phyloP scores from a whole-genome alignment of 2,113 vertebrate genomes.

The Euleptes europaea region DNA sequence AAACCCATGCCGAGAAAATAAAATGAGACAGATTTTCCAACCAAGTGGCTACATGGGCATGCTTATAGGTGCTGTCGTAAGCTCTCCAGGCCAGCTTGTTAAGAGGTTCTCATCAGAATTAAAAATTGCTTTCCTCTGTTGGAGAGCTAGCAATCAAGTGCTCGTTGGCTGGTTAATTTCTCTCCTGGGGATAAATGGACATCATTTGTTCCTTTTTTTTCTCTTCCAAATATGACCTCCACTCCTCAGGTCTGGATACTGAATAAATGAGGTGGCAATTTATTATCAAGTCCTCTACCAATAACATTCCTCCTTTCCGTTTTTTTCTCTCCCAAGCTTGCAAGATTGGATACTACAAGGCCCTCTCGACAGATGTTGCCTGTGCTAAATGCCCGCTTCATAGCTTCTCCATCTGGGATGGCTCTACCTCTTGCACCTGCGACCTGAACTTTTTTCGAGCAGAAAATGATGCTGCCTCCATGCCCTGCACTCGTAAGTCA shows the following conservation, averaged over 20 bases:
- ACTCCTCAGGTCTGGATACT: constrained; percentile 40
- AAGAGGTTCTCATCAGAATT: constrained; percentile 53
- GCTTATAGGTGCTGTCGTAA: constrained; percentile 13
- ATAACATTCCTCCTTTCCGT: constrained; percentile 49
- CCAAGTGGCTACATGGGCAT: neutral
- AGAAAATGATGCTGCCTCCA: constrained; percentile 89
- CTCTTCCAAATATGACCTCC: constrained; percentile 27
- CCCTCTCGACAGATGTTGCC: constrained; percentile 85
- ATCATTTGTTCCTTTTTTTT: constrained; percentile 49
- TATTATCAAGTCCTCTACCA: constrained; percentile 24
- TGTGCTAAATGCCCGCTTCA: constrained; percentile 95
- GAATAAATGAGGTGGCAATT: constrained; percentile 44
- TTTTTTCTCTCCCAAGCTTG: constrained; percentile 80
- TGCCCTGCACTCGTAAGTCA: constrained; percentile 95
- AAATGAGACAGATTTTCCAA: constrained; percentile 62
- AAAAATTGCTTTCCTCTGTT: constrained; percentile 47
- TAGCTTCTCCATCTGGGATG: constrained; percentile 94
- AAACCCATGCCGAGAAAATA: constrained; percentile 19
- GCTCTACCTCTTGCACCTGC: constrained; percentile 91
- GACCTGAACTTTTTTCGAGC: constrained; percentile 94
- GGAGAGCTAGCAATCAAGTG: constrained; percentile 34
- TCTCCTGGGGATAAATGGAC: constrained; percentile 52
- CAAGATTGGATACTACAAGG: constrained; percentile 95
- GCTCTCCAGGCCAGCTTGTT: constrained; percentile 46
- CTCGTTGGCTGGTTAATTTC: constrained; percentile 47